Percentiles rank a stretch among this genome's conserved stretches.
These are phyloP conservation scores for Falco novaeseelandiae DNA, from an alignment of 2,797 vertebrate species.

Conservation along the genomic window DNA sequence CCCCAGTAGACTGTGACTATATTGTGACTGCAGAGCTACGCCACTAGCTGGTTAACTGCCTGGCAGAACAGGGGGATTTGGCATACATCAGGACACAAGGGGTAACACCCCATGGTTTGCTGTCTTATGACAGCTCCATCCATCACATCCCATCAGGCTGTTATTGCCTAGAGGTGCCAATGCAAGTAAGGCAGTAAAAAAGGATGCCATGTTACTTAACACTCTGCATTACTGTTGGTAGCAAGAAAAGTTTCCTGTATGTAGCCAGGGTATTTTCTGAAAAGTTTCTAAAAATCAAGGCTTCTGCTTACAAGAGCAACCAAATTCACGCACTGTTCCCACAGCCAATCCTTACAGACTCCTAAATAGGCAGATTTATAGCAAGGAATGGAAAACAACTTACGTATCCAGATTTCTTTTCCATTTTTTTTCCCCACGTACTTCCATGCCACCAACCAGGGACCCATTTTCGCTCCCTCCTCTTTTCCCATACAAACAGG, in stretches of 20 bases:
- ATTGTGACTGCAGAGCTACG: rapidly evolving
- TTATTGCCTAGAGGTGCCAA: neutral
- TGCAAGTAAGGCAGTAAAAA: neutral
- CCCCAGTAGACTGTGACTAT: neutral
- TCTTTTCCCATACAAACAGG: neutral
- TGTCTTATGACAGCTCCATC: neutral
- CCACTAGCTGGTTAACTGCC: neutral
- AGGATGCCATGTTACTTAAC: neutral
- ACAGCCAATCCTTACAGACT: neutral
- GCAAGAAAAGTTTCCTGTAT: neutral
- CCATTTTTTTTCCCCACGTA: neutral
- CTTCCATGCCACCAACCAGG: neutral
- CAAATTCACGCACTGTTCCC: rapidly evolving
- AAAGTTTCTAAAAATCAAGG: neutral
- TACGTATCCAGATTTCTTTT: neutral
- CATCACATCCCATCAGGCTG: neutral
- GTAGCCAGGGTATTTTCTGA: neutral
- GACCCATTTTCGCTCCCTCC: neutral
- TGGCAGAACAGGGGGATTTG: neutral
- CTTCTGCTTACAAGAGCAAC: neutral
- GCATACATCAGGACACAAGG: neutral
- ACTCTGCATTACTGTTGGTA: neutral
- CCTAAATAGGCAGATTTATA: neutral
- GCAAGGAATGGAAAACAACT: neutral
- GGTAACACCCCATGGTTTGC: neutral